Conservation (phyloP, 1,140 invertebrate species). For the Bicyclus anynana region DNA sequence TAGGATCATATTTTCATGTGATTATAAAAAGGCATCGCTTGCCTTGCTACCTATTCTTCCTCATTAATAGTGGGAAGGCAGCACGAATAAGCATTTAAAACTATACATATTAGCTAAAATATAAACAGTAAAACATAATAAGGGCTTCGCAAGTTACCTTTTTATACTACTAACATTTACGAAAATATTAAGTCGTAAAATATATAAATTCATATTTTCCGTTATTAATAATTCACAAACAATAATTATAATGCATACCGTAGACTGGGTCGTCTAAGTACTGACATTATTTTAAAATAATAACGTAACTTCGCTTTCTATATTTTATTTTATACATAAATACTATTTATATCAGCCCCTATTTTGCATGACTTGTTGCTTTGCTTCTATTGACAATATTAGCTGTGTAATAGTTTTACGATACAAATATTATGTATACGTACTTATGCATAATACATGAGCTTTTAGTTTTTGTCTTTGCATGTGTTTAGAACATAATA, state of each 20-base stretch:
- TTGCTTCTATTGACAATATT: background rate
- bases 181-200: background rate
- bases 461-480: too few species aligned
- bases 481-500: too few species aligned
- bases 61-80: too few species aligned
- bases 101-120: background rate
- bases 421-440: too few species aligned
- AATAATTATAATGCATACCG: background rate
- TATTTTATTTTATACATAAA: background rate
- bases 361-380: background rate
- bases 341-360: background rate
- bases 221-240: background rate
- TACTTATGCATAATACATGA: too few species aligned
- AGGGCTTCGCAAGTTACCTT: background rate
- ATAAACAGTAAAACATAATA: background rate
- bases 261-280: conserved; percentile 14
- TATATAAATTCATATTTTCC: background rate
- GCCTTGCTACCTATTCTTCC: too few species aligned
- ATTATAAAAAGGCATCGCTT: too few species aligned
- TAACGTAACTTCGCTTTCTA: background rate
- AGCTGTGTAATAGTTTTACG: too few species aligned
- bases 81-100: background rate
- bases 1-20: too few species aligned
- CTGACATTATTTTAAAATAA: background rate
- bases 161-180: background rate